Percentiles rank a stretch among this genome's conserved stretches.
phyloP scores from a whole-genome alignment of 2,888 invertebrate species.

The Agrilus biguttatus region DNA sequence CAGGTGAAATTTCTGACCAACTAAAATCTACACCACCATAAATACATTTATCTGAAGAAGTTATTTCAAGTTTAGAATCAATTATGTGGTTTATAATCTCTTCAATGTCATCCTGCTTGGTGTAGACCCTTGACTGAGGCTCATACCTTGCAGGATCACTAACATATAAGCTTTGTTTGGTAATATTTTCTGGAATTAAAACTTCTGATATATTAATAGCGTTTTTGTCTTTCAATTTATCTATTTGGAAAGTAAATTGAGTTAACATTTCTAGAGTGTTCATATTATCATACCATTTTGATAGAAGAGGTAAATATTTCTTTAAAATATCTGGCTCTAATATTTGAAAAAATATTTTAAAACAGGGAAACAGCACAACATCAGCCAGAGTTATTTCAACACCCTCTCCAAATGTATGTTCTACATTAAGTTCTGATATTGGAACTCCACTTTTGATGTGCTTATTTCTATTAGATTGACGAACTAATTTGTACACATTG shows the following conservation, averaged over 20 bases:
- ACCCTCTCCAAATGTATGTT: slow-evolving; percentile 73
- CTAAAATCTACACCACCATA: slow-evolving; percentile 36
- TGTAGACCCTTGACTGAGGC: slow-evolving; percentile 56
- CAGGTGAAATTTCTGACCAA: slow-evolving; percentile 59
- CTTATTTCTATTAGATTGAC: slow-evolving; percentile 33
- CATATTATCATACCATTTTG: slow-evolving; percentile 45
- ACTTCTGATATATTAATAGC: slow-evolving; percentile 15
- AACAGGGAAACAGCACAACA: slow-evolving; percentile 59
- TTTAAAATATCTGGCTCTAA: slow-evolving; percentile 26
- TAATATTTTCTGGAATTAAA: slow-evolving; percentile 10
- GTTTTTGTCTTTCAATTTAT: neutral
- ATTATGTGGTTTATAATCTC: slow-evolving; percentile 25
- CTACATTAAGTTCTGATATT: slow-evolving; percentile 37
- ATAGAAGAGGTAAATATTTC: slow-evolving; percentile 43
- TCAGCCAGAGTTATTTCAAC: slow-evolving; percentile 71
- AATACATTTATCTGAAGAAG: slow-evolving; percentile 20
- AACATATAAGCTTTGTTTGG: slow-evolving; percentile 53
- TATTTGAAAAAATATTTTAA: slow-evolving; percentile 42
- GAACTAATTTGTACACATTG: slow-evolving; percentile 65
- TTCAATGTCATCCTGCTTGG: slow-evolving; percentile 63
- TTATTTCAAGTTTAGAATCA: too few relatives aligned
- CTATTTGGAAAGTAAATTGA: slow-evolving; percentile 5
- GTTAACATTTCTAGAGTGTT: slow-evolving; percentile 10
- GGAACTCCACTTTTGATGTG: slow-evolving; percentile 33
- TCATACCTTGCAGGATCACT: slow-evolving; percentile 65